Evolutionary conservation across 2,797 vertebrate species (phyloP).

Genomic region (Morus bassanus): DNA sequence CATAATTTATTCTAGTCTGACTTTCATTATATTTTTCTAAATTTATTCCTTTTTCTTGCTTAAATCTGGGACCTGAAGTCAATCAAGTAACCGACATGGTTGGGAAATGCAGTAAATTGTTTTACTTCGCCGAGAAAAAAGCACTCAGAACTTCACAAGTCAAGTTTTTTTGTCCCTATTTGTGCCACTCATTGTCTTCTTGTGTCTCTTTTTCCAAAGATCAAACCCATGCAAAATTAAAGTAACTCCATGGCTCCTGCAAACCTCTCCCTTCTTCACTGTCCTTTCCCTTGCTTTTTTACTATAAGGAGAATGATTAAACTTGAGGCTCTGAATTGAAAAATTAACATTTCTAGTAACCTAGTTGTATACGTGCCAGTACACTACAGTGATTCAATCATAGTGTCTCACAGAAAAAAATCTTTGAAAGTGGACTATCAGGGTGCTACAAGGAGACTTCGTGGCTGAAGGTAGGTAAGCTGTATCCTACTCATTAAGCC

Average conservation of each 20-base stretch:
- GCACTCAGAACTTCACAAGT: background rate
- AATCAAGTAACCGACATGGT: fast-evolving
- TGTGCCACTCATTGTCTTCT: background rate
- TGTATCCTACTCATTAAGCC: background rate
- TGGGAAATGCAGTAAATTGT: background rate
- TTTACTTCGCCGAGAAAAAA: background rate
- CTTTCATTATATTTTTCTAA: background rate
- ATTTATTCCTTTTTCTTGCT: background rate
- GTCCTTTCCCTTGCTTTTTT: background rate
- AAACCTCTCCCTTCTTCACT: background rate
- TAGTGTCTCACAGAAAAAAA: background rate
- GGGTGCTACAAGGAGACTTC: background rate
- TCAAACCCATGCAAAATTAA: background rate
- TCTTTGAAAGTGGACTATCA: background rate
- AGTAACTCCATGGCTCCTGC: background rate
- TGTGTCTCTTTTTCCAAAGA: background rate
- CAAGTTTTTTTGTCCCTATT: background rate
- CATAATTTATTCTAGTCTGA: background rate
- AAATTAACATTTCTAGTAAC: background rate
- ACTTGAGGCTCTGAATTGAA: background rate
- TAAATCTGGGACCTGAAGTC: background rate
- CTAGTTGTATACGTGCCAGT: background rate
- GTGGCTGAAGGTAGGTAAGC: background rate
- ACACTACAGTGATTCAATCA: background rate
- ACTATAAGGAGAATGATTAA: background rate